Percentiles rank a stretch among this genome's conserved stretches.
Evolutionary conservation across 2,113 vertebrate species (phyloP).

Genomic region (Alethe castanea): DNA sequence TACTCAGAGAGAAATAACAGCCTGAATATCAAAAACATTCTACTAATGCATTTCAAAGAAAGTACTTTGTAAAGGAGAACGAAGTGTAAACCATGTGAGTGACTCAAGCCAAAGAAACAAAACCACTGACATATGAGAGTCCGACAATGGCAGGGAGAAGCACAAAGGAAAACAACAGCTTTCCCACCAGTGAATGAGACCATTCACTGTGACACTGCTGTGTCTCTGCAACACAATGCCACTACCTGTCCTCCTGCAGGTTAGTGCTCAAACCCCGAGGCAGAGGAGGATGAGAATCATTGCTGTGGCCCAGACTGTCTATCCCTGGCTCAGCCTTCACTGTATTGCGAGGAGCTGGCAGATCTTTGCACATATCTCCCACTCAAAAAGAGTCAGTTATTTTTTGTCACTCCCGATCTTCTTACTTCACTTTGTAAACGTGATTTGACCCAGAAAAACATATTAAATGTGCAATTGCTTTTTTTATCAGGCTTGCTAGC

Average conservation of each 20-base stretch:
- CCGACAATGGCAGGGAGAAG: neutral
- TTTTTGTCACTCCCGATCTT: neutral
- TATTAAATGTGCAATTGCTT: neutral
- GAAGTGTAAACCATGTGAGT: neutral
- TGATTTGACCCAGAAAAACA: neutral
- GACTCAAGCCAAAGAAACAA: neutral
- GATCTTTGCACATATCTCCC: neutral
- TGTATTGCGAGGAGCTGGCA: neutral
- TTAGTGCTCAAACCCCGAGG: rapidly evolving
- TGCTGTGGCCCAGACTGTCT: neutral
- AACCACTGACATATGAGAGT: neutral
- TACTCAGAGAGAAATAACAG: neutral
- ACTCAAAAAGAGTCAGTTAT: neutral
- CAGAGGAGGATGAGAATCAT: neutral
- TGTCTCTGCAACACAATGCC: rapidly evolving
- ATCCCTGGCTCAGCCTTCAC: neutral
- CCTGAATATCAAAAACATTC: neutral
- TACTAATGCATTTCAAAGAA: neutral
- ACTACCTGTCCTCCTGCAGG: neutral
- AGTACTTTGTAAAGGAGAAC: neutral
- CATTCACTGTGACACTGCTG: neutral
- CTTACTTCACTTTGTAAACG: neutral
- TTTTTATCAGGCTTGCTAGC: neutral
- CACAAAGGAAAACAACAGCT: neutral
- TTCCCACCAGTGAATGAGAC: neutral